These are phyloP conservation scores for Antitype chi DNA, from an alignment of 2,888 invertebrate species.

Conservation along the genomic window DNA sequence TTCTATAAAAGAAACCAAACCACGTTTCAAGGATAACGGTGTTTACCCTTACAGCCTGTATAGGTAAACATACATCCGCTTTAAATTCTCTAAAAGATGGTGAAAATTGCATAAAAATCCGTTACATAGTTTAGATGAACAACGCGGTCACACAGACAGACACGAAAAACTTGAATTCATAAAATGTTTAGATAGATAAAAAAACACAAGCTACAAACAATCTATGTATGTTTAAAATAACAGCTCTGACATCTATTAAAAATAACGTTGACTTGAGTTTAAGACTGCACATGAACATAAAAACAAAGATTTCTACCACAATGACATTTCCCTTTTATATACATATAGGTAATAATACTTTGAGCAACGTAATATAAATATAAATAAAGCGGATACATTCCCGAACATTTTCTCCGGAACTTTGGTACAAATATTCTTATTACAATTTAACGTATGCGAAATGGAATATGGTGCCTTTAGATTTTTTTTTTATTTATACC, in stretches of 20 bases:
- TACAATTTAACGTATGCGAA: conserved; percentile 59
- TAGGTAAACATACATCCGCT: too few relatives aligned
- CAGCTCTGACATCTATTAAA: not conserved
- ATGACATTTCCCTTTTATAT: conserved; percentile 1
- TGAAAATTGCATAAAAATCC: not conserved
- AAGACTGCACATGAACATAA: not conserved
- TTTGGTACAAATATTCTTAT: conserved; percentile 54
- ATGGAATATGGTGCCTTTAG: conserved; percentile 63
- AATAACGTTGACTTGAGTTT: not conserved
- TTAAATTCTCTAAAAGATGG: not conserved
- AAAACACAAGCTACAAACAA: not conserved
- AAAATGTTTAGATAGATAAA: not conserved
- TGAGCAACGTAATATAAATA: conserved; percentile 14
- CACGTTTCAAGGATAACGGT: too few relatives aligned
- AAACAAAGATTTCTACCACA: not conserved
- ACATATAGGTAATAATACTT: conserved; percentile 10
- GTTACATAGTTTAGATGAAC: not conserved
- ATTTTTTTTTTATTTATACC: conserved; percentile 71
- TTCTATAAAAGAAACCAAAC: too few relatives aligned
- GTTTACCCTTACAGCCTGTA: too few relatives aligned
- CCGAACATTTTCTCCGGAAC: conserved; percentile 25
- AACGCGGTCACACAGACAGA: not conserved
- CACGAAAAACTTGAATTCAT: not conserved
- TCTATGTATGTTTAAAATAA: not conserved
- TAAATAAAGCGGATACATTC: conserved; percentile 24